Evolutionary conservation across 92 coral and sea anemone genomes (phyloP).

Genomic region (Porites evermanni): DNA sequence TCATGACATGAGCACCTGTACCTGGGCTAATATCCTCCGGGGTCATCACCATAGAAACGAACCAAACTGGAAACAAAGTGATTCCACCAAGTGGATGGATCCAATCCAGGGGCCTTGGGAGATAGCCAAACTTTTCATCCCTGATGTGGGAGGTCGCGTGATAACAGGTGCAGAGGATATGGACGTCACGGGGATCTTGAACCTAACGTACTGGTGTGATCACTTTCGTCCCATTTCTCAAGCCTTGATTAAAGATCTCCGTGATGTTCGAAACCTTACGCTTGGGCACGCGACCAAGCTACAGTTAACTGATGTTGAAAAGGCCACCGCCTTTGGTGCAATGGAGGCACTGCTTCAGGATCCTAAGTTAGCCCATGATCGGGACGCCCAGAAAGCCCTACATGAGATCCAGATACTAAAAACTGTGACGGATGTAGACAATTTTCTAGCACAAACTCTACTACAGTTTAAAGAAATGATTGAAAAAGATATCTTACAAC

Average conservation of each 20-base stretch:
- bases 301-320: conserved; percentile 60
- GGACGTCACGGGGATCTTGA: conserved; percentile 85
- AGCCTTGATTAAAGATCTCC: conserved; percentile 60
- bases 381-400: conserved; percentile 57
- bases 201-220: conserved; percentile 71
- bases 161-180: conserved; percentile 63
- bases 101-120: conserved; percentile 86
- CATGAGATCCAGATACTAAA: conserved; percentile 23
- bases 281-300: conserved; percentile 85
- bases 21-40: conserved; percentile 71
- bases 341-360: conserved; percentile 68
- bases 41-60: conserved; percentile 45
- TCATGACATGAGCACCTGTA: conserved; percentile 61
- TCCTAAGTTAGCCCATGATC: conserved; percentile 65
- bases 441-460: background rate
- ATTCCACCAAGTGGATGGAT: conserved; percentile 75
- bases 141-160: conserved; percentile 63
- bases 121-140: conserved; percentile 86
- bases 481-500: background rate
- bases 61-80: conserved; percentile 87
- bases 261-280: conserved; percentile 60
- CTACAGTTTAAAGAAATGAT: conserved; percentile 2
- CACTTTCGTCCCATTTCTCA: conserved; percentile 40
- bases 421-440: conserved; percentile 2
- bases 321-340: conserved; percentile 65